These are phyloP conservation scores for Etheostoma perlongum DNA, from an alignment of 2,797 vertebrate genomes.

Conservation along the genomic window DNA sequence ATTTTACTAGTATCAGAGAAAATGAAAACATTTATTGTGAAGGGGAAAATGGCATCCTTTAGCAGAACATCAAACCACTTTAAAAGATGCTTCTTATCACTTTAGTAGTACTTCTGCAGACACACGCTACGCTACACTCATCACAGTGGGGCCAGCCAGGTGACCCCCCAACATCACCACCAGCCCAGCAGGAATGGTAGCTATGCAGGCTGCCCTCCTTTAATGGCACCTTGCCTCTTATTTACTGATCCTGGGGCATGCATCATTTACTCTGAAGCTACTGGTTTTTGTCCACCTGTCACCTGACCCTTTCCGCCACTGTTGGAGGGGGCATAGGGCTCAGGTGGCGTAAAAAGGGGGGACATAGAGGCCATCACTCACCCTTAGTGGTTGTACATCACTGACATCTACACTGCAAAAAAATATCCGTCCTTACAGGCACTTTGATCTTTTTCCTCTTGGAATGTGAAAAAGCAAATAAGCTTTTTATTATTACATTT, in stretches of 20 bases:
- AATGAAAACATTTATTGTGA: not conserved
- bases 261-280: constrained; percentile 84
- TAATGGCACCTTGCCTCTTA: constrained; percentile 80
- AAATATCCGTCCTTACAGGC: constrained; percentile 16
- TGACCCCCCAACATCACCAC: constrained; percentile 64
- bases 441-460: constrained; percentile 1
- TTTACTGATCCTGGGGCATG: constrained; percentile 77
- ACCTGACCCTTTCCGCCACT: constrained; percentile 77
- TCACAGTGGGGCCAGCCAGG: constrained; percentile 54
- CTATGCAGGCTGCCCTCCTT: constrained; percentile 70
- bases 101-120: not conserved
- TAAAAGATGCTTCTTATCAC: too few species aligned
- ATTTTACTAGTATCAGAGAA: not conserved
- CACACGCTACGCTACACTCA: constrained; percentile 11
- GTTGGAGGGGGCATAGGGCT: constrained; percentile 64
- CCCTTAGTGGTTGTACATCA: constrained; percentile 44
- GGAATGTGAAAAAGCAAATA: not conserved
- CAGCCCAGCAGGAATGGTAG: constrained; percentile 74
- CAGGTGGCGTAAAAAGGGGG: constrained; percentile 68
- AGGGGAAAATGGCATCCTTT: not conserved
- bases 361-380: constrained; percentile 66
- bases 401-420: constrained; percentile 49
- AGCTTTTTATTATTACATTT: not conserved
- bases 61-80: too few species aligned
- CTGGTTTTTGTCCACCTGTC: constrained; percentile 84